Evolutionary conservation across 2,888 invertebrate species (phyloP).

Genomic region (Agrotis exclamationis): DNA sequence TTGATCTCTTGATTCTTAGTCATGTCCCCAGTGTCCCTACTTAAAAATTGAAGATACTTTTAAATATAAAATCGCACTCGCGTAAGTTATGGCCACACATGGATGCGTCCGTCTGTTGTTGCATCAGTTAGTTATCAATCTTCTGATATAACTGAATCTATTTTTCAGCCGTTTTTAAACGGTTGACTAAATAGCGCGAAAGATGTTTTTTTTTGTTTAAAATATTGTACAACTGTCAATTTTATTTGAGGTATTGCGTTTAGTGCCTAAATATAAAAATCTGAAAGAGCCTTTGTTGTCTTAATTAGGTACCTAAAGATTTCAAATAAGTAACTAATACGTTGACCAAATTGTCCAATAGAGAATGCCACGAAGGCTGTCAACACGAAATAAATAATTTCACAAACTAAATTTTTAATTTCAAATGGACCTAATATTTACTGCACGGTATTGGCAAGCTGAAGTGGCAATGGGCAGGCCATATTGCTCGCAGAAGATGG

Average conservation of each 20-base stretch:
- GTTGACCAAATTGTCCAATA: conserved; percentile 3
- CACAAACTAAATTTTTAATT: neutral
- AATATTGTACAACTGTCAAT: neutral
- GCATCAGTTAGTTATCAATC: conserved; percentile 44
- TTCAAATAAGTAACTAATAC: conserved; percentile 8
- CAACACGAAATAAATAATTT: neutral
- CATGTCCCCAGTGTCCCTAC: no score
- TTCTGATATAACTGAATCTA: conserved; percentile 34
- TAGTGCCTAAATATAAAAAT: neutral
- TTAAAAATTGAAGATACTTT: neutral
- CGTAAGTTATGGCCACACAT: conserved; percentile 53
- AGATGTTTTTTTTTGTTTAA: conserved; percentile 1
- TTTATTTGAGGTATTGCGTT: conserved; percentile 17
- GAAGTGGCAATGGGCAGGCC: no score
- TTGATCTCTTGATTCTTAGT: no score
- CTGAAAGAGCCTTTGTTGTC: conserved; percentile 22
- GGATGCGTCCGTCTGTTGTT: conserved; percentile 65
- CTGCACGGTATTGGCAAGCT: no score
- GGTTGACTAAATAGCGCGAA: conserved; percentile 25
- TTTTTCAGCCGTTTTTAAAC: conserved; percentile 22
- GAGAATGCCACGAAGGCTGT: conserved; percentile 8
- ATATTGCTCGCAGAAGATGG: no score
- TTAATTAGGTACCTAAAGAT: conserved; percentile 12
- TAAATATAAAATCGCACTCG: conserved; percentile 13
- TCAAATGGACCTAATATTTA: neutral